A percentile compares a stretch with the other conserved stretches of the same genome.
Conservation (phyloP, 2,113 vertebrate genomes). For the Hyla sarda region DNA sequence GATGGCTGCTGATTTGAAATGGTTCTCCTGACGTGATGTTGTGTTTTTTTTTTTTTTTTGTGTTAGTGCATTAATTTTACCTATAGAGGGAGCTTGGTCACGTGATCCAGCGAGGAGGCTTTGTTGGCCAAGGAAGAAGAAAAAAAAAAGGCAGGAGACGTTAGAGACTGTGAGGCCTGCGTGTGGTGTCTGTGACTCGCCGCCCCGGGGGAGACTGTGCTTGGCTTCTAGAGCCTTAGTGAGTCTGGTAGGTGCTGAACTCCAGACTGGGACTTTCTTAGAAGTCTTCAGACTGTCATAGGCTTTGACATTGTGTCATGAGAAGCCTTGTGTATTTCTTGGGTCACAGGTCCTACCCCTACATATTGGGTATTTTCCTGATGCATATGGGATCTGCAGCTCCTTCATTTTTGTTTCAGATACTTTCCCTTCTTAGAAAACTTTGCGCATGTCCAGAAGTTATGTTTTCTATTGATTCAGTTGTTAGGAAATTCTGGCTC, state of each 20-base stretch:
- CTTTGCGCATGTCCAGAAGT: background rate
- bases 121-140: slow-evolving; percentile 68
- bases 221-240: background rate
- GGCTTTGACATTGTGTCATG: background rate
- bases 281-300: background rate
- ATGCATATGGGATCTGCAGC: background rate
- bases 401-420: too few species aligned
- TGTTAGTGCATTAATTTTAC: slow-evolving; percentile 65
- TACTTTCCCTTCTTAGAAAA: background rate
- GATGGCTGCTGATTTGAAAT: slow-evolving; percentile 60
- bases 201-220: background rate
- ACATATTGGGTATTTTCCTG: background rate
- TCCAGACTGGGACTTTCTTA: background rate
- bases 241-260: background rate
- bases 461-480: background rate
- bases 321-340: background rate
- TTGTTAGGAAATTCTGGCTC: too few species aligned
- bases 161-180: slow-evolving; percentile 38
- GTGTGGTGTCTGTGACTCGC: background rate
- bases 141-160: slow-evolving; percentile 10
- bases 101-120: slow-evolving; percentile 69
- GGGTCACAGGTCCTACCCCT: background rate
- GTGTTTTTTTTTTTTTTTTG: slow-evolving; percentile 55
- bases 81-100: slow-evolving; percentile 79
- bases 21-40: slow-evolving; percentile 73